These are phyloP conservation scores for Myotis brandtii DNA, from an alignment of 2,113 vertebrate genomes.

Conservation along the genomic window DNA sequence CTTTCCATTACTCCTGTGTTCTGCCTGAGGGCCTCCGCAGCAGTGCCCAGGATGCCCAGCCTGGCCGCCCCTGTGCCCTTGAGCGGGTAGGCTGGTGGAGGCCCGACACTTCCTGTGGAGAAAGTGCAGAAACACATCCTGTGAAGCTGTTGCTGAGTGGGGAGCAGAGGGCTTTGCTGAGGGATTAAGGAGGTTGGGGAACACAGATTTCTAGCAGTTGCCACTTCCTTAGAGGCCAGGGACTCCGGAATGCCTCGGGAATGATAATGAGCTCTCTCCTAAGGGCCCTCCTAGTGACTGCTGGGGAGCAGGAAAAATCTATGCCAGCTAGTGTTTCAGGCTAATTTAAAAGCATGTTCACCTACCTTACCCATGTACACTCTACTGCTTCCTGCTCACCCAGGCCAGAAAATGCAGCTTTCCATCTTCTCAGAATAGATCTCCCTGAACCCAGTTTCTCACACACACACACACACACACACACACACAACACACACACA, in stretches of 20 bases:
- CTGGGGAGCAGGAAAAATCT: slow-evolving; percentile 1
- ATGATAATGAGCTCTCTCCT: slow-evolving; percentile 46
- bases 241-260: neutral
- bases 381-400: neutral
- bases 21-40: neutral
- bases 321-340: slow-evolving; percentile 21
- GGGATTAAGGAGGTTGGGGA: neutral
- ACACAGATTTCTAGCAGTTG: slow-evolving; percentile 33
- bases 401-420: neutral
- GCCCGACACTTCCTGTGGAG: neutral
- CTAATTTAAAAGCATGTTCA: slow-evolving; percentile 49
- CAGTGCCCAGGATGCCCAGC: neutral
- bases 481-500: neutral
- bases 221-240: neutral
- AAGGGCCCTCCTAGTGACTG: neutral
- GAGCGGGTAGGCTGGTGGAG: neutral
- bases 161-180: neutral
- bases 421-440: neutral
- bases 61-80: neutral
- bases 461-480: neutral
- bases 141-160: neutral
- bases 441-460: neutral
- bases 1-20: neutral
- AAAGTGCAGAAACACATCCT: neutral
- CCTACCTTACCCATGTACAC: neutral